Evolutionary conservation across 2,113 vertebrate genomes (phyloP).

Genomic region (Gyps fulvus): DNA sequence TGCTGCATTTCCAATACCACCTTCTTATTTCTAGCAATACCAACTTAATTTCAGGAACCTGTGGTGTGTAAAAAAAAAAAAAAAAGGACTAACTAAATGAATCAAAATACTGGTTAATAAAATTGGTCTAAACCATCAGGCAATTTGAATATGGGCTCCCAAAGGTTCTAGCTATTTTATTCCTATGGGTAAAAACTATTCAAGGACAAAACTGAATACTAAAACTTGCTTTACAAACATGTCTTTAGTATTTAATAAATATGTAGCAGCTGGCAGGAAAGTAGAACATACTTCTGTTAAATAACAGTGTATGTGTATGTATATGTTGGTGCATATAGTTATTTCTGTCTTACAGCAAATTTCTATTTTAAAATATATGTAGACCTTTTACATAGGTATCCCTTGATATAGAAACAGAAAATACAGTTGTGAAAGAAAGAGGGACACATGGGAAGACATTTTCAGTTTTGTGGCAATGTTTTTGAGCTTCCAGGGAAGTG

Average conservation of each 20-base stretch:
- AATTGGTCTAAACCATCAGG: constrained; percentile 18
- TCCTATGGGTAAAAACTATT: constrained; percentile 57
- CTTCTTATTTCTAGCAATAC: constrained; percentile 26
- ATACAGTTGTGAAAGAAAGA: constrained; percentile 8
- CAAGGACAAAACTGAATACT: constrained; percentile 68
- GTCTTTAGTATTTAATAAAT: constrained; percentile 62
- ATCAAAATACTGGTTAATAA: constrained; percentile 38
- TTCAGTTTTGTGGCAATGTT: neutral
- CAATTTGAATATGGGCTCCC: constrained; percentile 55
- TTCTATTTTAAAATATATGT: constrained; percentile 8
- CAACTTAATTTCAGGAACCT: constrained; percentile 53
- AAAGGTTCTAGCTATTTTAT: constrained; percentile 36
- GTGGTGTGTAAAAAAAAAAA: constrained; percentile 2
- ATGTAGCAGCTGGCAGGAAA: constrained; percentile 20
- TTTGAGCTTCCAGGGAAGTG: neutral
- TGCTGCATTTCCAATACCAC: constrained; percentile 2
- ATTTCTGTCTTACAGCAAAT: constrained; percentile 17
- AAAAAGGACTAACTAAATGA: constrained; percentile 27
- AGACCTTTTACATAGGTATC: constrained; percentile 10
- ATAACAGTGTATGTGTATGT: neutral
- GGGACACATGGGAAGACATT: neutral
- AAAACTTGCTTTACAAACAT: constrained; percentile 62
- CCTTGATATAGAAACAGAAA: constrained; percentile 24
- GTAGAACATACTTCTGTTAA: neutral
- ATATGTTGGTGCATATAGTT: neutral